A percentile compares a stretch with the other conserved stretches of the same genome.
These are phyloP conservation scores for Drosophila jambulina DNA, from an alignment of 1,140 invertebrate genomes.

Conservation along the genomic window DNA sequence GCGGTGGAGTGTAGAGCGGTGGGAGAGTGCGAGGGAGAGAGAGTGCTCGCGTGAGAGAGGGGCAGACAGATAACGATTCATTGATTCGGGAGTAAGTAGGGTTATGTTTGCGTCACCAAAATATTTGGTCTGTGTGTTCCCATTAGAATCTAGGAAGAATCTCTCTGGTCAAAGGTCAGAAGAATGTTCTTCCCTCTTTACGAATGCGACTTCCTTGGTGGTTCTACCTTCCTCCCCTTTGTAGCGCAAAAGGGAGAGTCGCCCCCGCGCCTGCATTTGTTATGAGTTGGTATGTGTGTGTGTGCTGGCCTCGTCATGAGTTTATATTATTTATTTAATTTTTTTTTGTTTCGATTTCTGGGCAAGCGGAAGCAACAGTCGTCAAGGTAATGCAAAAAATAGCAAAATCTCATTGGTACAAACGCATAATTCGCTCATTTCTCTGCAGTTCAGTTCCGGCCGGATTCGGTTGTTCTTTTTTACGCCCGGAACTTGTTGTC, in stretches of 20 bases:
- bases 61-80: conserved; percentile 35
- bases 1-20: conserved; percentile 1
- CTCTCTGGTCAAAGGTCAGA: background rate
- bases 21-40: conserved; percentile 1
- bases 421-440: conserved; percentile 52
- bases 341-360: conserved; percentile 27
- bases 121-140: conserved; percentile 59
- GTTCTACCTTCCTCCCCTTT: conserved; percentile 1
- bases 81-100: conserved; percentile 67
- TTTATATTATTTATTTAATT: conserved; percentile 40
- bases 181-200: conserved; percentile 35
- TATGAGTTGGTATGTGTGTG: background rate
- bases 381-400: conserved; percentile 51
- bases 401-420: conserved; percentile 43
- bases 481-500: conserved; percentile 61
- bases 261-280: conserved; percentile 14
- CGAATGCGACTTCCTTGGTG: conserved; percentile 1
- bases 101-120: conserved; percentile 82
- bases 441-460: conserved; percentile 11
- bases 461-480: conserved; percentile 3
- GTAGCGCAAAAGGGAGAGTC: conserved; percentile 6
- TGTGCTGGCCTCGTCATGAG: conserved; percentile 47
- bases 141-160: conserved; percentile 35
- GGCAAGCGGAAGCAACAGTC: conserved; percentile 38
- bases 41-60: conserved; percentile 9